Percentiles rank a stretch among this genome's conserved stretches.
phyloP scores from a whole-genome alignment of 2,888 invertebrate genomes.

The Idaea dimidiata region DNA sequence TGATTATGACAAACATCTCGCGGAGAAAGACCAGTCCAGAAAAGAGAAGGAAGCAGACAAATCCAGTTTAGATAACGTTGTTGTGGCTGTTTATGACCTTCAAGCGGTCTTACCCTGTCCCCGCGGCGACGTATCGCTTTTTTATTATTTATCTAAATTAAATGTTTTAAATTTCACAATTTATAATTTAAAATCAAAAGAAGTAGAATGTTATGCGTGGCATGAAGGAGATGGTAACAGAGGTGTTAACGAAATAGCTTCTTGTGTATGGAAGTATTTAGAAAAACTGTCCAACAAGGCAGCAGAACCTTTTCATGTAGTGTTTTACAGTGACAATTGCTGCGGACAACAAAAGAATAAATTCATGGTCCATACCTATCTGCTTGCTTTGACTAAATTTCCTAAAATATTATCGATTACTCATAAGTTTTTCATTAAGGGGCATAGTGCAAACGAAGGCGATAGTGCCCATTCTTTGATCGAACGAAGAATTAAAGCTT shows the following conservation, averaged over 20 bases:
- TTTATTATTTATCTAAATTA: slow-evolving; percentile 18
- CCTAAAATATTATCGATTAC: slow-evolving; percentile 14
- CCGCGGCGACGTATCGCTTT: slow-evolving; percentile 9
- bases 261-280: slow-evolving; percentile 26
- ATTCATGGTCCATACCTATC: too few relatives aligned
- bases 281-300: slow-evolving; percentile 17
- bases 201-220: slow-evolving; percentile 18
- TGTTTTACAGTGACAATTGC: slow-evolving; percentile 27
- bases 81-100: slow-evolving; percentile 19
- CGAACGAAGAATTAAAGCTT: not conserved
- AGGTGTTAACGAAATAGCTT: slow-evolving; percentile 30
- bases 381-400: slow-evolving; percentile 19
- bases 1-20: slow-evolving; percentile 18
- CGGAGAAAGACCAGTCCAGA: slow-evolving; percentile 17
- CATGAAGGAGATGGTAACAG: slow-evolving; percentile 27
- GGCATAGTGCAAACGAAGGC: slow-evolving; percentile 9
- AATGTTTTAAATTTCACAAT: slow-evolving; percentile 20
- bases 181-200: slow-evolving; percentile 11
- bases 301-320: slow-evolving; percentile 20
- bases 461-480: slow-evolving; percentile 6
- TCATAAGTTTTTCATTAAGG: slow-evolving; percentile 21
- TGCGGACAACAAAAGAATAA: slow-evolving; percentile 32
- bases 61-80: slow-evolving; percentile 12
- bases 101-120: slow-evolving; percentile 19
- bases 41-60: slow-evolving; percentile 20